phyloP scores from a whole-genome alignment of 2,113 vertebrate genomes.

The Pan troglodytes region DNA sequence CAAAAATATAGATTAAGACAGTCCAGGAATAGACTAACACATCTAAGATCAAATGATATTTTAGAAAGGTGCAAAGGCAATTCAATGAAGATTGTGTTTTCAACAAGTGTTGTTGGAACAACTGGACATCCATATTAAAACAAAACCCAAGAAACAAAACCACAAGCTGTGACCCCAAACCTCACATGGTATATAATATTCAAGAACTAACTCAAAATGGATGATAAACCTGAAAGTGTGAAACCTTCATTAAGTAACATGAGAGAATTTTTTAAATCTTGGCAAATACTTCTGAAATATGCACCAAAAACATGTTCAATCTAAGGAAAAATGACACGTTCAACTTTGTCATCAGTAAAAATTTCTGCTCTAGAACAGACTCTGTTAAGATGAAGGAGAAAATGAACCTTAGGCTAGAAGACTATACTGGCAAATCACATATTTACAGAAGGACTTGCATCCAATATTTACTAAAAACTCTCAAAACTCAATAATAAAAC shows the following conservation, averaged over 20 bases:
- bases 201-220: not conserved
- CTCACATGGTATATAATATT: not conserved
- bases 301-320: too few species aligned
- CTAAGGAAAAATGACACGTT: not conserved
- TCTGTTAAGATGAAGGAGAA: not conserved
- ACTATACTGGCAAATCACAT: not conserved
- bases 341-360: not conserved
- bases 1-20: not conserved
- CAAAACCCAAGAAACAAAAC: not conserved
- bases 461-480: not conserved
- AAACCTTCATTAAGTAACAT: not conserved
- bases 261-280: not conserved
- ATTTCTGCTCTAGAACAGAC: too few species aligned
- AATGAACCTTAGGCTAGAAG: not conserved
- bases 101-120: not conserved
- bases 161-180: not conserved
- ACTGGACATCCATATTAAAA: not conserved
- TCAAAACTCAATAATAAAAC: not conserved
- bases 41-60: not conserved
- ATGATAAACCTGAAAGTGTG: not conserved
- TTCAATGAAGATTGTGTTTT: not conserved
- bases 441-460: not conserved
- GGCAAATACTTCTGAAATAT: not conserved
- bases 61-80: not conserved
- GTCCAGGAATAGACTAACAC: not conserved